Base-by-base conservation (phyloP, 1,140 invertebrate genomes). In the Linepithema humile region DNA sequence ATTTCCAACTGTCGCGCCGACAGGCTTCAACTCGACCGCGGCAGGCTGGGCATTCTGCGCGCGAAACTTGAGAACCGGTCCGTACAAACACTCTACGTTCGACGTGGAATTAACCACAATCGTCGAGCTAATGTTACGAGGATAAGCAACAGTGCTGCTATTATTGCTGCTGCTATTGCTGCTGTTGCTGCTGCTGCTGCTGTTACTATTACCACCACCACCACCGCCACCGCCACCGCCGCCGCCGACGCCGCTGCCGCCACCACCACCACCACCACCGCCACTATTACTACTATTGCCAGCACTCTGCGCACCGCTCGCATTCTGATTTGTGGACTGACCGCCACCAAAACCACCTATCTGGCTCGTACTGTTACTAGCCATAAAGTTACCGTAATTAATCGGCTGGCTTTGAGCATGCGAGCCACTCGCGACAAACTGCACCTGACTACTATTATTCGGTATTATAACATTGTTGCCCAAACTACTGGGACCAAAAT, bases 41-140 rank as follows among this genome's bases (percentile, higher is more conserved):
- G 72, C 69, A 9, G 67, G 87, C 29, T 89, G 88, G 0, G 73
- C 69, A 23, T 83, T 91, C 15, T 92, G 93, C 0, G 91, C 91
- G 4, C 92, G 93, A 77, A 94, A 94, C 62, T 94, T 94, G 10
- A 94, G 74, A 15, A 94, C 94, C 2, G 94, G 94, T 0, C 93
- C 94, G 65, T 94, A 94, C 6, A 94, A 85, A 43, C 93, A 93
- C 59, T 94, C 93, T 5, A 83, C 43, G n/a, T 69, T 84, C 9
- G 87, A 82, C 23, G 83, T 45, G n/a, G 90, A 70, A 78, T 85
- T 60, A 20, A 35, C 23, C 26, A 43, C 67, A 17, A 65, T 87
- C 5, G 57, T 9, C 38, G 87, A 82, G 70, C 75, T 85, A 26
- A 74, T 72, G 45, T 70, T 84, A 59, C 89, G 89, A 15, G 84